Evolutionary conservation across 2,888 invertebrate genomes (phyloP), one percentile per base, ranked within the genome.

Genomic region (Arge pagana): DNA sequence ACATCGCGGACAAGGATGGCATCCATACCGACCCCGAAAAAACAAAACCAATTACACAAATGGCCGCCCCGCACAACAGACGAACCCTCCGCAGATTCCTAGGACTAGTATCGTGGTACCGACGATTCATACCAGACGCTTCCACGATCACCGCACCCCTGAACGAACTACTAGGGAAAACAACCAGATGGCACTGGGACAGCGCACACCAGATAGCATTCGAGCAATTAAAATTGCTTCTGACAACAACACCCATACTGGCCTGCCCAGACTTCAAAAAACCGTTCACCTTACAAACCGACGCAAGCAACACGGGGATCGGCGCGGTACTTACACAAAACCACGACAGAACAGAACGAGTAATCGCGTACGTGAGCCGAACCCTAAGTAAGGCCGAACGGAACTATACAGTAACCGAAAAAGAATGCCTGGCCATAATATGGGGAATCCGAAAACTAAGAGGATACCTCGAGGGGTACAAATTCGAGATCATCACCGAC

Each of bases 401-500:
- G 48, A 67, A 66, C 48, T 63, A 65, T 28, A 67, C 61, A 26
- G 62, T 65, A 1, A 66, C 64, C 4, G 24, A 64, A 28, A 58
- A 50, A 36, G 65, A 68, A 54, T 48, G 70, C 3, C 45, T 68
- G 13, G 64, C 66, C 5, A 52, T 65, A 5, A 56, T 65, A 0
- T 55, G 61, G 30, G 51, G 63, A 0, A 51, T 65, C 0, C 57
- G 63, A 26, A 64, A 68, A 51, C 68, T 67, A 40, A 60, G 64
- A 33, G 62, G 64, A 23, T 72, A 66, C 52, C 51, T 70, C 1
- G 63, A 64, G 28, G 68, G 68, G 2, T 54, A 59, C 13, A 52
- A 55, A 28, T 71, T 72, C 39, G 11, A 54, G 3, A 40, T 71
- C 0, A 52, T 65, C 15, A 71, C 71, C 1, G 66, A 70, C 41